Evolutionary conservation across 2,797 vertebrate species (phyloP), one percentile per base, ranked within the genome.

Genomic region (Pseudochromis fuscus): DNA sequence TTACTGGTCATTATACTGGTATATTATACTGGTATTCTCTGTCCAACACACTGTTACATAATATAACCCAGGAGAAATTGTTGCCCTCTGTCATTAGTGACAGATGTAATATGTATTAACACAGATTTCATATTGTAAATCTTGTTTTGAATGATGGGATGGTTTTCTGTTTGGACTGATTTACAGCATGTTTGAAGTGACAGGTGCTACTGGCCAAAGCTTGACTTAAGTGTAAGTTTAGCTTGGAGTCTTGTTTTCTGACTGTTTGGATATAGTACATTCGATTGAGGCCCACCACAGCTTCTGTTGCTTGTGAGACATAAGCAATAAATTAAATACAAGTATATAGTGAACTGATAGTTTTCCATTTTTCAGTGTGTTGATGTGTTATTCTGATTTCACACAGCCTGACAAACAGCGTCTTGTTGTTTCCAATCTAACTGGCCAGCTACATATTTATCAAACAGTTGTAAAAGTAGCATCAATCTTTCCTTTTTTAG

Each of bases 1-100:
- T 46, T 45, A 60, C 88, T 77, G 40, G 60, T 83, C 67, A 64
- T 57, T 81, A 74, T 7, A 25, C 57, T 27, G n/a, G n/a, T n/a
- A n/a, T n/a, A n/a, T n/a, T 48, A 24, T 37, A 67, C 44, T 61
- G 12, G 19, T 64, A 65, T 70, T 55, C 53, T 33, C 33, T 45
- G 16, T 55, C 65, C 33, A 56, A 56, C 27, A 49, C 52, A 56
- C 33, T 63, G 50, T 72, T 75, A 30, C 45, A 62, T 71, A 63
- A 70, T 61, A 50, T 45, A 55, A 48, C 4, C 38, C 27, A n/a
- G 49, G 27, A 62, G 45, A 25, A 16, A 1, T 45, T 57, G 16
- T 44, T 5, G 48, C 19, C 12, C 25, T 65, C 23, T 35, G 11
- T 18, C 31, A 31, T 55, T 28, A 33, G 71, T 45, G 28, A 55